Conservation (phyloP, 2,113 vertebrate genomes). For the Macquaria ambigua region DNA sequence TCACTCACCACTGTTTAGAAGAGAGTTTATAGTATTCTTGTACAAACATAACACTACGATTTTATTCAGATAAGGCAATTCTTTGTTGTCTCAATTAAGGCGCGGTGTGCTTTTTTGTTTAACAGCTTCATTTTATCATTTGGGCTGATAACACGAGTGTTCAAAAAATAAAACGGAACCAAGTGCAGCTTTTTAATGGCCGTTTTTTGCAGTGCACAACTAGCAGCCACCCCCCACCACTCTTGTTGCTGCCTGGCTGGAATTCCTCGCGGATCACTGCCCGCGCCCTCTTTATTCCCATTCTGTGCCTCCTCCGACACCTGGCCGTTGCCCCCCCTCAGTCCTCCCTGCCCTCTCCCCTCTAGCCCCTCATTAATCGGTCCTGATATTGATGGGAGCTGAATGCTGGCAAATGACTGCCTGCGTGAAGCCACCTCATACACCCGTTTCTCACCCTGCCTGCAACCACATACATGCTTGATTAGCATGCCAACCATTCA, state of each 20-base stretch:
- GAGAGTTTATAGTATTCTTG: not conserved
- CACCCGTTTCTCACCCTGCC: constrained; percentile 71
- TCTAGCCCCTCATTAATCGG: constrained; percentile 84
- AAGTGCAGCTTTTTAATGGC: constrained; percentile 48
- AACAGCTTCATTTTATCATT: not conserved
- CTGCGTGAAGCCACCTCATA: constrained; percentile 70
- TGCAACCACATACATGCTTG: constrained; percentile 69
- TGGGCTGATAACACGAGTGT: not conserved
- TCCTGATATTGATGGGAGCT: constrained; percentile 87
- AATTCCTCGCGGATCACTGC: constrained; percentile 87
- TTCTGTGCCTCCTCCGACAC: constrained; percentile 84
- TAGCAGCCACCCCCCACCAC: constrained; percentile 32
- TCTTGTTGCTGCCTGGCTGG: constrained; percentile 73
- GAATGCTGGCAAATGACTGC: constrained; percentile 83
- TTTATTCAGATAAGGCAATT: not conserved
- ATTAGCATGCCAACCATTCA: constrained; percentile 82
- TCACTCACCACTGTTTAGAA: not conserved
- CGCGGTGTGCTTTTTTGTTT: not conserved
- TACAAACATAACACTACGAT: not conserved
- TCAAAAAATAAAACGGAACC: constrained; percentile 12
- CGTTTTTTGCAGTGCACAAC: constrained; percentile 46
- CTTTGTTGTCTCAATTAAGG: not conserved
- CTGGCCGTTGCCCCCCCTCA: constrained; percentile 68
- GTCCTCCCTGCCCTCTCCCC: constrained; percentile 57
- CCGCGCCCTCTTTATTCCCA: constrained; percentile 83